Evolutionary conservation across 2,113 vertebrate genomes (phyloP), one percentile per base, ranked within the genome.

Genomic region (Procavia capensis): DNA sequence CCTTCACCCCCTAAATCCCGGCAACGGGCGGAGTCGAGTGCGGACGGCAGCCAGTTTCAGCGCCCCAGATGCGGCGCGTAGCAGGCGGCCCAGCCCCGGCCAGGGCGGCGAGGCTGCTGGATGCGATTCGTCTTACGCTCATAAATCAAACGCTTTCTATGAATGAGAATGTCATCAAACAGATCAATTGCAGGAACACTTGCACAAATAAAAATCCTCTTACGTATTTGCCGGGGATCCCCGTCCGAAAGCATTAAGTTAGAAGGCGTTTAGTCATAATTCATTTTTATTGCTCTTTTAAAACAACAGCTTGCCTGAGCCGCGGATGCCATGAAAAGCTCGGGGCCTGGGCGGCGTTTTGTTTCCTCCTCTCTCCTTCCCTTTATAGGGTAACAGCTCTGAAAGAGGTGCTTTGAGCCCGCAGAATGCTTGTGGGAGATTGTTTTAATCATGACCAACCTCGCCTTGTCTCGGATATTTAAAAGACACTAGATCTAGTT

Each of bases 121-220:
- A 97, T 96, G 96, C 93, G 95, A 98, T 98, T 98, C 98, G 99
- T 99, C 98, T 98, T 98, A 98, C 99, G 98, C 99, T 98, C 99
- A 99, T 99, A 99, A 99, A 99, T 99, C 99, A 99, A 99, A 98
- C 97, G 98, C 98, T 99, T 99, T 99, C 99, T 99, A 99, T 99
- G 99, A 99, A 99, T 99, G 99, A 99, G 99, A 99, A 99, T 99
- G 99, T 99, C 99, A 99, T 99, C 99, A 99, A 99, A 98, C 99
- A 99, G 99, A 99, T 99, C 99, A 99, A 99, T 99, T 98, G 98
- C 98, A 99, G 99, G 99, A 99, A 99, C 98, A 99, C 99, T 99
- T 99, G 99, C 99, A 99, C 99, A 99, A 99, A 99, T 99, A 99
- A 99, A 99, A 99, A 99, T 98, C 99, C 99, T 99, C 99, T 99